A percentile compares a stretch with the other conserved stretches of the same genome.
Evolutionary conservation across 2,888 invertebrate species (phyloP).

Genomic region (Leucoptera coffeella): DNA sequence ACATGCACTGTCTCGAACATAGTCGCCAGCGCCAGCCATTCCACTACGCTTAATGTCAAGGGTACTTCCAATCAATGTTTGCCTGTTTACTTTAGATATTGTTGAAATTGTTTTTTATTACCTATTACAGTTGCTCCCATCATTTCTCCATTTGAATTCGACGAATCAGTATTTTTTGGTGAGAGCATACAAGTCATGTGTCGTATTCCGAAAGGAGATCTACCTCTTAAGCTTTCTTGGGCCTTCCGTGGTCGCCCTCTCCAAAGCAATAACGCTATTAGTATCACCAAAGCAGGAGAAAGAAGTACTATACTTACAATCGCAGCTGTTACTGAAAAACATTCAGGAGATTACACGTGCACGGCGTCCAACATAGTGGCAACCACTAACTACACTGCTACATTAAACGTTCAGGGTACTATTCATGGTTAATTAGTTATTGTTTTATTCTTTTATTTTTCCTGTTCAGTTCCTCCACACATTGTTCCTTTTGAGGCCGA

Average conservation of each 20-base stretch:
- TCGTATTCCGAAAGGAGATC: constrained; percentile 60
- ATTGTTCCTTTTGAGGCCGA: constrained; percentile 58
- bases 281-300: constrained; percentile 52
- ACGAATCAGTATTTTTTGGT: constrained; percentile 48
- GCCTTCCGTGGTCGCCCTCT: constrained; percentile 56
- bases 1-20: constrained; percentile 59
- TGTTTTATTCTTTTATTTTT: constrained; percentile 12
- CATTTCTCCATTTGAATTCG: constrained; percentile 55
- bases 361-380: constrained; percentile 65
- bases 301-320: constrained; percentile 60
- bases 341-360: constrained; percentile 73
- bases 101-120: constrained; percentile 10
- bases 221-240: constrained; percentile 66
- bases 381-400: constrained; percentile 55
- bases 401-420: constrained; percentile 62
- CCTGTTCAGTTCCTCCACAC: constrained; percentile 58
- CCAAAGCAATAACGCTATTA: constrained; percentile 29
- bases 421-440: constrained; percentile 12
- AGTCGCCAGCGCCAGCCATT: constrained; percentile 55
- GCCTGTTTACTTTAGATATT: background rate
- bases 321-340: constrained; percentile 59
- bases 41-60: constrained; percentile 59
- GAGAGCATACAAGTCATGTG: constrained; percentile 56
- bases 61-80: constrained; percentile 26
- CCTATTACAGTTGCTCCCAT: constrained; percentile 53